Percentiles rank a stretch among this genome's conserved stretches.
phyloP scores from a whole-genome alignment of 2,113 vertebrate species.

The Ramphastos sulfuratus region DNA sequence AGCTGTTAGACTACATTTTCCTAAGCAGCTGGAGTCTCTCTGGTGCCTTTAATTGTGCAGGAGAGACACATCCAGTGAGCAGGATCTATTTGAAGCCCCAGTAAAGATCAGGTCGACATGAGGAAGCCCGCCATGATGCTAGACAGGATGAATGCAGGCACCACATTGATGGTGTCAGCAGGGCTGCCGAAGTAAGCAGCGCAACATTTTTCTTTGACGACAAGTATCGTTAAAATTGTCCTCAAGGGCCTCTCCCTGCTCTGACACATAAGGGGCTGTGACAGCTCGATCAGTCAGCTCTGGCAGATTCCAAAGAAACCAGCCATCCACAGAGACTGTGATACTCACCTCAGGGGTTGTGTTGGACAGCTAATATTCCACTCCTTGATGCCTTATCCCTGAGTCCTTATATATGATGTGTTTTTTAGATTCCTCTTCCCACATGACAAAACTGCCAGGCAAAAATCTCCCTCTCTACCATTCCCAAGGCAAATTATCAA shows the following conservation, averaged over 20 bases:
- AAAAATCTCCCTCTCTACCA: not conserved
- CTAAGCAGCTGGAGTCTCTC: not conserved
- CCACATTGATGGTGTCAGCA: not conserved
- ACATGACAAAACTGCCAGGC: not conserved
- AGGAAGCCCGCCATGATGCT: not conserved
- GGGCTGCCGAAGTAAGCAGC: conserved; percentile 18
- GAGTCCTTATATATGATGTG: not conserved
- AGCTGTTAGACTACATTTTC: not conserved
- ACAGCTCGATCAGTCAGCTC: conserved; percentile 38
- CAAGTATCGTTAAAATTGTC: conserved; percentile 57
- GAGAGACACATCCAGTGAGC: not conserved
- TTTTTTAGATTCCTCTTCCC: conserved; percentile 7
- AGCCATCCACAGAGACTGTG: not conserved
- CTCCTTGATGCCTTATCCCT: not conserved
- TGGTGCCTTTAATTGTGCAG: not conserved
- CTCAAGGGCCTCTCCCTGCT: not conserved
- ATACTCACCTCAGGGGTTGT: not conserved
- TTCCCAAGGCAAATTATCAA: conserved; percentile 45
- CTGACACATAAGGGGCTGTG: not conserved
- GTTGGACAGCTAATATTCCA: not conserved
- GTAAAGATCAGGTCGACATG: not conserved
- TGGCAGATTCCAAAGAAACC: not conserved
- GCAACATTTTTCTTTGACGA: conserved; percentile 45
- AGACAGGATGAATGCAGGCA: not conserved
- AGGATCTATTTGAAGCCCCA: not conserved